These are phyloP conservation scores for Anniella stebbinsi DNA, from an alignment of 2,797 vertebrate genomes.

Conservation along the genomic window DNA sequence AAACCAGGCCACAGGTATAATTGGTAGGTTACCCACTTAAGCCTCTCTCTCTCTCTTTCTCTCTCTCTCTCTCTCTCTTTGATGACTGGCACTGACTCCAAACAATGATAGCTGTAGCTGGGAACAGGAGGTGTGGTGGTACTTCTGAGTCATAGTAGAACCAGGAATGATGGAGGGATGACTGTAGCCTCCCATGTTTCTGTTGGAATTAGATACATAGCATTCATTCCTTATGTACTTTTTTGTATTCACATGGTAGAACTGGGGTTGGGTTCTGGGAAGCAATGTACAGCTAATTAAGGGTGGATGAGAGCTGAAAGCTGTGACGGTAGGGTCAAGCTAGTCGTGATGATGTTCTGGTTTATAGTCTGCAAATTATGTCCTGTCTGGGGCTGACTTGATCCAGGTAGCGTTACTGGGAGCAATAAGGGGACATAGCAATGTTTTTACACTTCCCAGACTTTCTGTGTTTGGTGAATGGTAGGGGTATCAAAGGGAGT, in stretches of 20 bases:
- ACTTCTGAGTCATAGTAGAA: background rate
- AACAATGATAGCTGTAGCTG: background rate
- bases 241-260: background rate
- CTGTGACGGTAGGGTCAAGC: background rate
- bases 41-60: too few relatives aligned
- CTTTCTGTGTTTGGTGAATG: background rate
- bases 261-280: background rate
- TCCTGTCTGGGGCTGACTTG: too few relatives aligned
- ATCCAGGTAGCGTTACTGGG: background rate
- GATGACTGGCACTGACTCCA: background rate
- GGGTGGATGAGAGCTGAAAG: background rate
- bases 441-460: background rate
- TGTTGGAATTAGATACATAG: background rate
- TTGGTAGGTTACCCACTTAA: too few relatives aligned
- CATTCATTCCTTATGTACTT: background rate
- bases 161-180: background rate
- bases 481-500: background rate
- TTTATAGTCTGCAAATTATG: background rate
- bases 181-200: too few relatives aligned
- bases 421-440: background rate
- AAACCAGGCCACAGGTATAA: background rate
- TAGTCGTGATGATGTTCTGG: background rate
- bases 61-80: background rate
- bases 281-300: background rate
- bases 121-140: background rate